A percentile compares a stretch with the other conserved stretches of the same genome.
These are phyloP conservation scores for Thumatha senex DNA, from an alignment of 2,888 invertebrate species.

Conservation along the genomic window DNA sequence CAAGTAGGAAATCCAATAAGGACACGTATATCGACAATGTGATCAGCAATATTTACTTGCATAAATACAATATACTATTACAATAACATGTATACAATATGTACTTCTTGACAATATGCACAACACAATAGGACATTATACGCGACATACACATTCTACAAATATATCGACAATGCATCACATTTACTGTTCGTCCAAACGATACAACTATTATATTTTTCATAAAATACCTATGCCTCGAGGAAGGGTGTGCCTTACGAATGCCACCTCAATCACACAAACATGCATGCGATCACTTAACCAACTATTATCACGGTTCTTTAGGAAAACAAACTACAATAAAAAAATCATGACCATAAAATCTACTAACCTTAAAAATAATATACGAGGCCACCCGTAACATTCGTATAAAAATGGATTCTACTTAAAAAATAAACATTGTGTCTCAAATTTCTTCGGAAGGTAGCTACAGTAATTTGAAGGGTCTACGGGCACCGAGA, in stretches of 20 bases:
- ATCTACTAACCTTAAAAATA: constrained; percentile 80
- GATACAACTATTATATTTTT: constrained; percentile 55
- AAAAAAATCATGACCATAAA: constrained; percentile 70
- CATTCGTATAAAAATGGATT: constrained; percentile 63
- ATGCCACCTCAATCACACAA: constrained; percentile 69
- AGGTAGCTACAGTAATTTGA: constrained; percentile 51
- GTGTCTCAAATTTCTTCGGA: constrained; percentile 55
- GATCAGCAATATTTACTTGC: constrained; percentile 28
- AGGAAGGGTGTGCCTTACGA: constrained; percentile 79
- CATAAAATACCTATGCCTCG: constrained; percentile 60
- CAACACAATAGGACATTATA: constrained; percentile 58
- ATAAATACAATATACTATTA: constrained; percentile 33
- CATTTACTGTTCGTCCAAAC: constrained; percentile 61
- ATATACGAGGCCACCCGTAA: constrained; percentile 74
- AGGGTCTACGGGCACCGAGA: constrained; percentile 55
- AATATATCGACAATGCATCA: constrained; percentile 66
- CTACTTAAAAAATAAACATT: constrained; percentile 68
- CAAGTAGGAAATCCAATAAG: too few species aligned
- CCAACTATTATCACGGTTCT: constrained; percentile 83
- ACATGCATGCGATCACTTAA: constrained; percentile 71
- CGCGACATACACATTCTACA: constrained; percentile 59
- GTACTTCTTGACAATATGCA: constrained; percentile 48
- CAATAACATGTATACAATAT: constrained; percentile 36
- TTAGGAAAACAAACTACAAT: constrained; percentile 73
- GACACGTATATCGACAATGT: constrained; percentile 46